phyloP scores from a whole-genome alignment of 2,797 vertebrate genomes.

The Peromyscus eremicus region DNA sequence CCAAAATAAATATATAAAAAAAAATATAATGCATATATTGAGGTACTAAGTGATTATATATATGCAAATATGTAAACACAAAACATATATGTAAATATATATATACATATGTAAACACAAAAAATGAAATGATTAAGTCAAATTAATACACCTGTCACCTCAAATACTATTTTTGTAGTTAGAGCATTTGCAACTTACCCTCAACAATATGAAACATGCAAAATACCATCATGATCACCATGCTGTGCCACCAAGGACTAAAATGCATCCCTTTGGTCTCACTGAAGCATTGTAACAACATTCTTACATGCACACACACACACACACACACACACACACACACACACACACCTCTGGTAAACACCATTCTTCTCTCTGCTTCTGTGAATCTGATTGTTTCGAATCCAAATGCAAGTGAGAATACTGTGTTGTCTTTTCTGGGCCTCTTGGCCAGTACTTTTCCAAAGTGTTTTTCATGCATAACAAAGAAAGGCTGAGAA shows the following conservation, averaged over 20 bases:
- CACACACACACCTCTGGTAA: not conserved
- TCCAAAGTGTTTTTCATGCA: not conserved
- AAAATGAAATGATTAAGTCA: not conserved
- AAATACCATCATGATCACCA: not conserved
- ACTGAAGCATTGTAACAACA: not conserved
- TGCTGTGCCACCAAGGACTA: not conserved
- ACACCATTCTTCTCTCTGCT: not conserved
- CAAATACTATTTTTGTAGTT: not conserved
- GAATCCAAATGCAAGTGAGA: not conserved
- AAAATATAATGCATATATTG: not conserved
- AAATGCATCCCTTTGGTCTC: not conserved
- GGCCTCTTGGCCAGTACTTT: not conserved
- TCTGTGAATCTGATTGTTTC: not conserved
- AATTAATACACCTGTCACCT: not conserved
- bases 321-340: not conserved
- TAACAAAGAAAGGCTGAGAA: constrained; percentile 9
- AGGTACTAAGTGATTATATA: not conserved
- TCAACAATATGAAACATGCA: not conserved
- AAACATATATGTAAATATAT: not conserved
- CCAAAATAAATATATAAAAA: too few relatives aligned
- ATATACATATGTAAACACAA: not conserved
- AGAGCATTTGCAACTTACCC: not conserved
- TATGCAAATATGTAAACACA: not conserved
- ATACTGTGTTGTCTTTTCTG: not conserved
- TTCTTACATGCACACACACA: not conserved